phyloP scores from a whole-genome alignment of 2,888 invertebrate genomes.

The Nasonovia ribisnigri region DNA sequence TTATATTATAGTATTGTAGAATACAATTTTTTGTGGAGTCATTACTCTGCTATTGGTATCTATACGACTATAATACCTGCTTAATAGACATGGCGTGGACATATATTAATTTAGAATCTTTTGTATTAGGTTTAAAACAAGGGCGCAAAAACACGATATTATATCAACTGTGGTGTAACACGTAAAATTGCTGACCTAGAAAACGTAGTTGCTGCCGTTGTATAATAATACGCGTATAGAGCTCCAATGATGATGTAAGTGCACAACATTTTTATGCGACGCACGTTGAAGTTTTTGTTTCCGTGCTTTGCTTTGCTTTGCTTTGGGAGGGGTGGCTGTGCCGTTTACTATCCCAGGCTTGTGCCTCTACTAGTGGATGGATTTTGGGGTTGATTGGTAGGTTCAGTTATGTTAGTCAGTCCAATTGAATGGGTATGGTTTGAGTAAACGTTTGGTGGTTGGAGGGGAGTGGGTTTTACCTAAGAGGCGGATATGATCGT shows the following conservation, averaged over 20 bases:
- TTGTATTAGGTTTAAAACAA: not conserved
- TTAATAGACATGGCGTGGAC: not conserved
- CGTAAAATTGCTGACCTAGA: conserved; percentile 47
- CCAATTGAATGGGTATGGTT: too few species aligned
- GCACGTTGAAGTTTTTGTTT: conserved; percentile 54
- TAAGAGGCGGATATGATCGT: too few species aligned
- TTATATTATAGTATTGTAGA: not conserved
- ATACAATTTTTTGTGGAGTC: not conserved
- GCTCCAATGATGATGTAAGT: not conserved
- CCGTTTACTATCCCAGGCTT: too few species aligned
- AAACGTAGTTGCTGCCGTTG: not conserved
- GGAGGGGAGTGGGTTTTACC: too few species aligned
- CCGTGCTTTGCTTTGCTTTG: too few species aligned
- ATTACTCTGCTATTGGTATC: not conserved
- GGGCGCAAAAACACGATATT: not conserved
- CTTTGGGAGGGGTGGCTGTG: too few species aligned
- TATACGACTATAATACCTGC: not conserved
- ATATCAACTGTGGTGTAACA: not conserved
- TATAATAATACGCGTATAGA: not conserved
- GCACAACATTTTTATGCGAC: conserved; percentile 30
- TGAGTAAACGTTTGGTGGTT: too few species aligned
- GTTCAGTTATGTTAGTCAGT: too few species aligned
- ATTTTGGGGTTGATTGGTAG: too few species aligned
- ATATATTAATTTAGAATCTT: not conserved
- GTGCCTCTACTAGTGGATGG: too few species aligned